These are phyloP conservation scores for Serilophus lunatus DNA, from an alignment of 2,113 vertebrate genomes.

Conservation along the genomic window DNA sequence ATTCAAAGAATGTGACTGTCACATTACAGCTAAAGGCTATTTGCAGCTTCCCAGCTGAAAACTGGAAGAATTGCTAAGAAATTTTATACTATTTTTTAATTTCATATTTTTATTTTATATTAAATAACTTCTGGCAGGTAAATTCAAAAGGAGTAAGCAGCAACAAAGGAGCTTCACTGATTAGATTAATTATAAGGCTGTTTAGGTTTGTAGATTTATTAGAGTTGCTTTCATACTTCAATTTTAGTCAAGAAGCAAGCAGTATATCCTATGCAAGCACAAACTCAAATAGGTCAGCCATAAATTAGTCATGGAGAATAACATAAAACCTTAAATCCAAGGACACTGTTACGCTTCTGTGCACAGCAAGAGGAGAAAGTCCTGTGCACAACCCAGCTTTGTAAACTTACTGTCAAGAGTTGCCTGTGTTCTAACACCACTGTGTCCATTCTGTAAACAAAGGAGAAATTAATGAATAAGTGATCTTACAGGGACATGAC, in stretches of 20 bases:
- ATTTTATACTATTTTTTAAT: background rate
- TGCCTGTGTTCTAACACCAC: conserved; percentile 81
- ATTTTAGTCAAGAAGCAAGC: background rate
- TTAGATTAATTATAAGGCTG: background rate
- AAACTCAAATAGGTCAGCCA: background rate
- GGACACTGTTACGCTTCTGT: background rate
- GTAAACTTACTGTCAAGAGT: conserved; percentile 86
- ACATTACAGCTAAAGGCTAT: background rate
- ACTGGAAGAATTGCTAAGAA: background rate
- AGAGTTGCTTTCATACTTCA: background rate
- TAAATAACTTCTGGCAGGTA: background rate
- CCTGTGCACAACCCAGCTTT: background rate
- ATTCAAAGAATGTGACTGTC: background rate
- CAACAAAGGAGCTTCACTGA: background rate
- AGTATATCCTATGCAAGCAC: background rate
- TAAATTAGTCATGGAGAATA: background rate
- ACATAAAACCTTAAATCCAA: background rate
- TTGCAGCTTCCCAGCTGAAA: background rate
- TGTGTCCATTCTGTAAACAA: conserved; percentile 85
- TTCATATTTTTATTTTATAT: background rate
- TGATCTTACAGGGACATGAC: background rate
- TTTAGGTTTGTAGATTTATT: background rate
- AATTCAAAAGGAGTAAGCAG: background rate
- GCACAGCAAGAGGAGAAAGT: background rate
- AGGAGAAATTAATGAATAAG: conserved; percentile 15